Percentiles rank a stretch among this genome's conserved stretches.
Evolutionary conservation across 2,888 invertebrate species (phyloP).

Genomic region (Hyles lineata): DNA sequence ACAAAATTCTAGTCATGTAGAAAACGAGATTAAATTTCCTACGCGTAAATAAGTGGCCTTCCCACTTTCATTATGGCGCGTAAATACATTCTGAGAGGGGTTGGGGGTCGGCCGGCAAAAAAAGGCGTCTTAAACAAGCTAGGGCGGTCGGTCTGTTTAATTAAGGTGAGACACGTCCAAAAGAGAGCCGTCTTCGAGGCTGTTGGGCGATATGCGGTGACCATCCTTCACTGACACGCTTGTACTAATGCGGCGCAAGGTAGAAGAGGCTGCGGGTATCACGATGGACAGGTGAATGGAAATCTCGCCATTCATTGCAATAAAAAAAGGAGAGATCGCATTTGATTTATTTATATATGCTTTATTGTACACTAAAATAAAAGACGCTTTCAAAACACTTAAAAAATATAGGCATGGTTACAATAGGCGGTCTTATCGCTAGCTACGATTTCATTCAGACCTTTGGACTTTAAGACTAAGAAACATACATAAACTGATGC

Average conservation of each 20-base stretch:
- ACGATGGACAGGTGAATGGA: too few species aligned
- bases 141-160: slow-evolving; percentile 43
- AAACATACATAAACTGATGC: too few species aligned
- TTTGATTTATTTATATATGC: too few species aligned
- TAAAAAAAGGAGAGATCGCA: too few species aligned
- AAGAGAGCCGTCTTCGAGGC: slow-evolving; percentile 44
- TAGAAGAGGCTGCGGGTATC: slow-evolving; percentile 27
- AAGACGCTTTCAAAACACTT: too few species aligned
- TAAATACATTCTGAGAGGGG: slow-evolving; percentile 16
- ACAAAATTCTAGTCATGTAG: slow-evolving; percentile 15
- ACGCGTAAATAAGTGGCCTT: slow-evolving; percentile 21
- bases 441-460: too few species aligned
- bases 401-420: too few species aligned
- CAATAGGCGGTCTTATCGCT: too few species aligned
- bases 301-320: too few species aligned
- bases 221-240: slow-evolving; percentile 54
- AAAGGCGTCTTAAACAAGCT: slow-evolving; percentile 17
- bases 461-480: too few species aligned
- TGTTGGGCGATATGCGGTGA: slow-evolving; percentile 53
- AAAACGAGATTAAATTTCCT: slow-evolving; percentile 15
- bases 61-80: slow-evolving; percentile 30
- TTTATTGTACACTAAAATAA: too few species aligned
- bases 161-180: slow-evolving; percentile 56
- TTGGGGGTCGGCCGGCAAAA: background rate
- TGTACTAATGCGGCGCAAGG: slow-evolving; percentile 36